Evolutionary conservation across 2,888 invertebrate species (phyloP), one percentile per base, ranked within the genome.

Genomic region (Pyrrhosoma nymphula): DNA sequence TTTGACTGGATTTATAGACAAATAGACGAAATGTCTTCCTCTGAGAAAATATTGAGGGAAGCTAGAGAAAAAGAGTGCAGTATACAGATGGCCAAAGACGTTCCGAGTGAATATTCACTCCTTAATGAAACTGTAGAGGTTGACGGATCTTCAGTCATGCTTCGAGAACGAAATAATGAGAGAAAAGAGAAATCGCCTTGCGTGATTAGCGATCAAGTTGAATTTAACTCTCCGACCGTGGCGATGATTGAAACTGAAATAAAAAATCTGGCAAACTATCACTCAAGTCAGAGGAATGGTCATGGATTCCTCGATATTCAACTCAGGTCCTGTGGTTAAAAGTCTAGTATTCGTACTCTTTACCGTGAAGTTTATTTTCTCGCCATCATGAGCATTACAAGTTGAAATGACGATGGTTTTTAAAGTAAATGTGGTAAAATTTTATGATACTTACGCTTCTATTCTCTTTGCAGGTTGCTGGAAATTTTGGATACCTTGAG

Each of bases 261-360:
- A 3, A 30, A 93, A n/a, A 69, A 47, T 16, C 14, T 55, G 2
- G 30, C 30, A 35, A 69, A 39, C 6, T n/a, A 60, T 26, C 23
- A 18, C 0, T 47, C 47, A 56, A 56, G 35, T 47, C 39, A 47
- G n/a, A 60, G n/a, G 47, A 47, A 47, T 93, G 47, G 47, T 0
- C 10, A n/a, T 69, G 93, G 93, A n/a, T 93, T 93, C 18, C 93
- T 93, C 47, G 93, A 93, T 47, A 69, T 93, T 75, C 93, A 93
- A 18, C 47, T 93, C 30, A 93, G 93, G 93, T 93, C 12, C 1
- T 35, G 82, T 82, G 35, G 16, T 3, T 82, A 30, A 16, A 82
- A 93, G 39, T 3, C n/a, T n/a, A 20, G 3, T 20, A 60, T 55
- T 63, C 20, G 56, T 56, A 26, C 63, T 23, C 8, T 39, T 88